These are phyloP conservation scores for Ophion ellenae DNA, from an alignment of 2,888 invertebrate genomes.

Conservation along the genomic window DNA sequence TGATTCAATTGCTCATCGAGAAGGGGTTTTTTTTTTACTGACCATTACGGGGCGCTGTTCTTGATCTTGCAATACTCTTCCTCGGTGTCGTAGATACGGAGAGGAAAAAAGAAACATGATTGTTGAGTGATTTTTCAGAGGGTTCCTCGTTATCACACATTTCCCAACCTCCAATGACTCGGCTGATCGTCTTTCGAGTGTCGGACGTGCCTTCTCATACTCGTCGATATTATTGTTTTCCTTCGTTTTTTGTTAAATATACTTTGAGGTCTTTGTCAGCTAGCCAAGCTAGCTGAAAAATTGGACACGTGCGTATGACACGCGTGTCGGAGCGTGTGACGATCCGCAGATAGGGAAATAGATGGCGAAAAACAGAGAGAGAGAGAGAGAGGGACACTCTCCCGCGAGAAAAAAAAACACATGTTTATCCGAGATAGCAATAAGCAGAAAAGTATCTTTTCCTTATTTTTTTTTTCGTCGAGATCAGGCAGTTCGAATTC, in stretches of 20 bases:
- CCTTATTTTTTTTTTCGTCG: neutral
- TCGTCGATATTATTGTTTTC: neutral
- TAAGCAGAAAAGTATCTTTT: neutral
- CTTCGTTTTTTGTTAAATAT: neutral
- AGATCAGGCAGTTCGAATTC: neutral
- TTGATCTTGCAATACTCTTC: neutral
- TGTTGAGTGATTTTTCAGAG: constrained; percentile 24
- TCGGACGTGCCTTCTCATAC: neutral
- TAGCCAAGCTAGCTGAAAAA: constrained; percentile 13
- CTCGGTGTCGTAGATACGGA: neutral
- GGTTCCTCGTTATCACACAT: too few relatives aligned
- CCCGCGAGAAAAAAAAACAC: too few relatives aligned
- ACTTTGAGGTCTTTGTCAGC: constrained; percentile 9
- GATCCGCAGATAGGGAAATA: too few relatives aligned
- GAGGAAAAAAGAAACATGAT: constrained; percentile 20
- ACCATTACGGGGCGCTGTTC: neutral
- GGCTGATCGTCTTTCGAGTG: neutral
- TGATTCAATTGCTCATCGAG: constrained; percentile 27
- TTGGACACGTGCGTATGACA: constrained; percentile 3
- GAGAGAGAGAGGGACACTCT: too few relatives aligned
- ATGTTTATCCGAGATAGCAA: too few relatives aligned
- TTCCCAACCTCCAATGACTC: neutral
- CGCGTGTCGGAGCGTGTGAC: neutral
- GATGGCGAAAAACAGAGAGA: too few relatives aligned
- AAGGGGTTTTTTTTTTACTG: constrained; percentile 8